These are phyloP conservation scores for Parotocinclus haroldoi DNA, from an alignment of 2,797 vertebrate genomes.

Conservation along the genomic window DNA sequence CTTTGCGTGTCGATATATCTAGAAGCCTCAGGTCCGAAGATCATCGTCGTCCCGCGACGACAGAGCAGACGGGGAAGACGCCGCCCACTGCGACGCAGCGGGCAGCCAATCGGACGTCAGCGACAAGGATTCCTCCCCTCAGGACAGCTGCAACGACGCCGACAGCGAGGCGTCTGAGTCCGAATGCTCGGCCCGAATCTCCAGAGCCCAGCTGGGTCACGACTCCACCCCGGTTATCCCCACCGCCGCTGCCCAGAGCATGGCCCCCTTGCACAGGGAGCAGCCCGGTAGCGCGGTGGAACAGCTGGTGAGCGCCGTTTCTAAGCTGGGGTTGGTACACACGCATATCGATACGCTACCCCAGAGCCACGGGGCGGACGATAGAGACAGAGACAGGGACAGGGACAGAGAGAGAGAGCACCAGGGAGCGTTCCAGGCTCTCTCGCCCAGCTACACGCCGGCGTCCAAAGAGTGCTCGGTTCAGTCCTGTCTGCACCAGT, in stretches of 20 bases:
- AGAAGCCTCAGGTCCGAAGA: slow-evolving; percentile 72
- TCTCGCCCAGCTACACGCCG: slow-evolving; percentile 91
- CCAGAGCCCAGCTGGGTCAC: slow-evolving; percentile 10
- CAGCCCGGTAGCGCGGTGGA: slow-evolving; percentile 67
- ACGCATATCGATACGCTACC: slow-evolving; percentile 54
- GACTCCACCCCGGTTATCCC: slow-evolving; percentile 8
- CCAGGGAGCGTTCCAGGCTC: slow-evolving; percentile 89
- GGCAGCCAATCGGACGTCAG: slow-evolving; percentile 86
- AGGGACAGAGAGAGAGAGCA: slow-evolving; percentile 54
- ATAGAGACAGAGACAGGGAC: slow-evolving; percentile 55
- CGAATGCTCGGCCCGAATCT: slow-evolving; percentile 69
- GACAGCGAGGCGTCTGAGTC: slow-evolving; percentile 94
- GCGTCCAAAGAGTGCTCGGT: slow-evolving; percentile 94
- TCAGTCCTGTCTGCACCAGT: slow-evolving; percentile 96
- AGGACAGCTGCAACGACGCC: slow-evolving; percentile 89
- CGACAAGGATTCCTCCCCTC: slow-evolving; percentile 79
- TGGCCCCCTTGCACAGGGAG: slow-evolving; percentile 11
- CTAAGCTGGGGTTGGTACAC: slow-evolving; percentile 76
- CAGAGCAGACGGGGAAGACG: slow-evolving; percentile 67
- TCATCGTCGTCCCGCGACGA: slow-evolving; percentile 69
- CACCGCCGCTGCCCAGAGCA: slow-evolving; percentile 55
- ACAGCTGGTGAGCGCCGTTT: slow-evolving; percentile 71
- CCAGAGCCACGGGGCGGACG: slow-evolving; percentile 52
- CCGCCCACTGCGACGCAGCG: slow-evolving; percentile 55
- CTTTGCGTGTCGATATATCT: slow-evolving; percentile 11